Base-by-base conservation (phyloP, 1,140 invertebrate species). In the Mamestra configurata region DNA sequence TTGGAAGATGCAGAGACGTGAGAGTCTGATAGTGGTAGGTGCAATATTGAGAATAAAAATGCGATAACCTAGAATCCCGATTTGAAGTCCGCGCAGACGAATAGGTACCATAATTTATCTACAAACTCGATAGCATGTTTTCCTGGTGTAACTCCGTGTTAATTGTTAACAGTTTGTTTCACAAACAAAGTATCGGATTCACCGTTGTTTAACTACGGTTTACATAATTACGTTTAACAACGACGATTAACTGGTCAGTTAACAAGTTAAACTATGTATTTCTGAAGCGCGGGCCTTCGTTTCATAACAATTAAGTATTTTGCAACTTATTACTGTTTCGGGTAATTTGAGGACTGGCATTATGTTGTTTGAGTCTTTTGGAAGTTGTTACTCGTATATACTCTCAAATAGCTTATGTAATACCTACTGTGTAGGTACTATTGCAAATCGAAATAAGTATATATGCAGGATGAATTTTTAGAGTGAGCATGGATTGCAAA, bases 221-320 rank as follows among this genome's bases (percentile, higher is more conserved):
- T 75, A 75, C 71, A 43, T 59, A 75, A 75, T 73, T 75, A 75
- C 53, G 72, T 59, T 75, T 75, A 73, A 61, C 31, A 43, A 37
- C 49, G 18, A 75, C 72, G 72, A 75, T 75, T 75, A 75, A 59
- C 37, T 73, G 53, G 61, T 13, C 55, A 57, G 72, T 59, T 75
- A 61, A 75, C 72, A 75, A 75, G 72, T 75, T 59, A 43, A 75
- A 75, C 66, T 70, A 49, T 70, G 66, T 70, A 70, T 51, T 66
- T 35, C 57, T 61, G 57, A 61, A 49, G 40, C 18, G 43, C n/a
- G 43, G 27, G 43, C 43, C 27, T 70, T 49, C 66, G 22, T 70
- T 70, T 70, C 66, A 49, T 66, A 66, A 66, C 66, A 70, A 70
- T 70, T 70, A 49, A 70, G 18, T 27, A 18, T 70, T 70, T 49